Percentiles rank a stretch among this genome's conserved stretches.
Conservation (phyloP, 2,797 vertebrate species). For the Xerus rutilus region DNA sequence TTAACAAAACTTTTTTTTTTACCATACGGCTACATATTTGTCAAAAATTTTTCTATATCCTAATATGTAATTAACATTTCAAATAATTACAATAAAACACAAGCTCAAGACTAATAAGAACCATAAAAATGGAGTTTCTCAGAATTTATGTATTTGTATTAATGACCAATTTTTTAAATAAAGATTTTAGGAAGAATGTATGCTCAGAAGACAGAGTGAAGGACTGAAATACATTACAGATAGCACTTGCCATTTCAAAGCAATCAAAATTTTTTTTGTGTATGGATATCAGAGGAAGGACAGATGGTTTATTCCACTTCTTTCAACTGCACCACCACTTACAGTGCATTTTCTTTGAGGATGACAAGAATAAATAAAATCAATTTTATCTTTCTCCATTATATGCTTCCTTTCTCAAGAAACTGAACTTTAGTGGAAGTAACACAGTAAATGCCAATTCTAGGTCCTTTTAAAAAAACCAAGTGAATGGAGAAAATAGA, state of each 20-base stretch:
- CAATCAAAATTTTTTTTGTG: neutral
- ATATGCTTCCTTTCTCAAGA: conserved; percentile 1
- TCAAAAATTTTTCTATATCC: neutral
- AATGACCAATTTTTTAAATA: neutral
- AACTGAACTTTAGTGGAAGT: conserved; percentile 1
- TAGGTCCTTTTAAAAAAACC: neutral
- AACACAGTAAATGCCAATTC: conserved; percentile 1
- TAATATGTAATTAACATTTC: conserved; percentile 3
- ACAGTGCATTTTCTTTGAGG: neutral
- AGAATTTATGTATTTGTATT: neutral
- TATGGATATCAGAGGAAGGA: neutral
- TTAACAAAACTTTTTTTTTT: neutral
- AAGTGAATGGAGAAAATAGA: neutral
- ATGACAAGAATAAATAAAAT: neutral
- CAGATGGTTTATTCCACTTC: neutral
- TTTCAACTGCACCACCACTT: neutral
- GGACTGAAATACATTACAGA: neutral
- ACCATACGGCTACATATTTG: neutral
- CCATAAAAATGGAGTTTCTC: neutral
- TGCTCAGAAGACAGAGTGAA: neutral
- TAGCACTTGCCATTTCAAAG: neutral
- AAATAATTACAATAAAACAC: conserved; percentile 10
- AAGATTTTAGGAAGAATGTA: neutral
- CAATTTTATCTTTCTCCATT: neutral
- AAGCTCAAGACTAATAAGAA: neutral